Evolutionary conservation across 2,888 invertebrate genomes (phyloP), one percentile per base, ranked within the genome.

Genomic region (Ecliptopera silaceata): DNA sequence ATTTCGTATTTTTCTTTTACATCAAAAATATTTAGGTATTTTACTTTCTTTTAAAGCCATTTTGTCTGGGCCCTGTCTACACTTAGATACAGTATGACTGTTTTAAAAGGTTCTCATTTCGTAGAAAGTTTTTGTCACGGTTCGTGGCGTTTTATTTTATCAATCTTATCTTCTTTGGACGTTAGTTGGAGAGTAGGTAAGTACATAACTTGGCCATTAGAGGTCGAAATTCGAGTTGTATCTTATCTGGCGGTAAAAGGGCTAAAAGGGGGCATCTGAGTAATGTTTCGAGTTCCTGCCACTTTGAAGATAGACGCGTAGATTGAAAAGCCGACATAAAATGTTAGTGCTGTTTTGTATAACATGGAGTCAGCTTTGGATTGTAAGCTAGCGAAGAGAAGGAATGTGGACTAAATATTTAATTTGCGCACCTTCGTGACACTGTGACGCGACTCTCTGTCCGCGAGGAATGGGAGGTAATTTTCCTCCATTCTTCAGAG

Each of bases 361-460:
- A 52, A 58, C 50, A 29, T 39, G 54, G 52, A 46, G 47, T 59
- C 47, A 45, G 44, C 43, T 62, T 55, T 34, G 58, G 56, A 66
- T 68, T 66, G 65, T 63, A 66, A 56, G 63, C 67, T 66, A 68
- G 62, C 48, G 60, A 50, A 69, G 64, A 68, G 66, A 67, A 65
- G 56, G 70, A 67, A 68, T 68, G 59, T 60, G 29, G 59, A 56
- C 49, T 64, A 63, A 74, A 74, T 74, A 70, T 71, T 74, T 72
- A 72, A 72, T 71, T 60, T 59, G 56, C 50, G 52, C 59, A 62
- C 65, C 62, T 66, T 64, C 44, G 55, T 42, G 54, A 34, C 46
- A 20, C 47, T 52, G 51, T 34, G 57, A 51, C 53, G 32, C 44
- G 46, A 36, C 51, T 29, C 44, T 29, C 15, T 39, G 39, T 31